phyloP scores from a whole-genome alignment of 2,797 vertebrate species.

The Neoniphon sammara region DNA sequence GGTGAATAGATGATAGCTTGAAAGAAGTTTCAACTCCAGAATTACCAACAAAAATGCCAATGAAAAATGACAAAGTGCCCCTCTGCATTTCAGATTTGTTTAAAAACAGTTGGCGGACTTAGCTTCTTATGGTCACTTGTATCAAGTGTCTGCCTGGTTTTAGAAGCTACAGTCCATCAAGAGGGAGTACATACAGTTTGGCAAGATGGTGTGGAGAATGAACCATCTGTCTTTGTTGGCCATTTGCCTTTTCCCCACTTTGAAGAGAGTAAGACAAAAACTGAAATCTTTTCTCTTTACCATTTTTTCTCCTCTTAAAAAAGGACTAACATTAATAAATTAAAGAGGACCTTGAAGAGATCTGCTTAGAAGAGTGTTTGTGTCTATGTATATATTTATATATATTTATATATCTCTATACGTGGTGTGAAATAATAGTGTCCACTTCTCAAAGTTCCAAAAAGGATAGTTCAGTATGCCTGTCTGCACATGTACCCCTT shows the following conservation, averaged over 20 bases:
- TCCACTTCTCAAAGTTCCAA: slow-evolving; percentile 76
- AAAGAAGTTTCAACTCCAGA: slow-evolving; percentile 68
- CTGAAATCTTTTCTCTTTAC: slow-evolving; percentile 59
- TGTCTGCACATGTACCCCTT: slow-evolving; percentile 58
- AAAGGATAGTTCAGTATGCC: slow-evolving; percentile 59
- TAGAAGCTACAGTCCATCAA: slow-evolving; percentile 70
- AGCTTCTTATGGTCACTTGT: slow-evolving; percentile 49
- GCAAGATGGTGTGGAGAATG: slow-evolving; percentile 74
- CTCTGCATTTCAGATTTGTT: slow-evolving; percentile 65
- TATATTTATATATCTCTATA: slow-evolving; percentile 84
- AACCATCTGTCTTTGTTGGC: slow-evolving; percentile 60
- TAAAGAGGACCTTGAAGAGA: slow-evolving; percentile 83
- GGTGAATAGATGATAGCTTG: slow-evolving; percentile 67
- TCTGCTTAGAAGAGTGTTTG: slow-evolving; percentile 83
- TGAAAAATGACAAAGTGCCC: slow-evolving; percentile 60
- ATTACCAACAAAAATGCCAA: slow-evolving; percentile 78
- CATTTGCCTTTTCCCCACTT: slow-evolving; percentile 53
- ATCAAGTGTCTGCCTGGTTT: slow-evolving; percentile 59
- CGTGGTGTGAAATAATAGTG: slow-evolving; percentile 78
- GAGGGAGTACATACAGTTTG: slow-evolving; percentile 78
- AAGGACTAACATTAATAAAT: slow-evolving; percentile 85
- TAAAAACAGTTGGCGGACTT: slow-evolving; percentile 48
- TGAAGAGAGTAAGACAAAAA: slow-evolving; percentile 52
- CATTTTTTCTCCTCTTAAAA: slow-evolving; percentile 78
- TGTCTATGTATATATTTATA: slow-evolving; percentile 83